phyloP scores from a whole-genome alignment of 1,140 invertebrate species.

The Calycopis cecrops region DNA sequence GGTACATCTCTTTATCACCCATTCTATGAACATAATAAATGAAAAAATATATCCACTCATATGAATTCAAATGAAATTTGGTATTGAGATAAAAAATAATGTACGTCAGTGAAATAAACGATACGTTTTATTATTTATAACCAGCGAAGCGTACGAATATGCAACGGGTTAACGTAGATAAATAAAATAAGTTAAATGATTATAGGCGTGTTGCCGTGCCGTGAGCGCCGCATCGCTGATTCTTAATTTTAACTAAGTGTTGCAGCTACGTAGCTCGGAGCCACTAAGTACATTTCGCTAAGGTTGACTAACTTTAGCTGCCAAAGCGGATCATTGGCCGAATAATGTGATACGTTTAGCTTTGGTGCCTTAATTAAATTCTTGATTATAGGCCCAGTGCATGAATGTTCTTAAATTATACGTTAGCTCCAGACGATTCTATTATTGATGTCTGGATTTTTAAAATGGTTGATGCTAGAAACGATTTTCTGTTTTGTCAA shows the following conservation, averaged over 20 bases:
- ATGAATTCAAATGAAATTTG: too few species aligned
- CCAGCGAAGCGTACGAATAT: constrained; percentile 3
- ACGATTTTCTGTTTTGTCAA: too few species aligned
- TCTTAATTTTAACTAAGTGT: constrained; percentile 10
- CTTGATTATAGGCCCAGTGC: constrained; percentile 10
- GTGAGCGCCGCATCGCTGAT: constrained; percentile 4
- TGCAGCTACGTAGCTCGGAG: constrained; percentile 7
- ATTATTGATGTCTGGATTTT: too few species aligned
- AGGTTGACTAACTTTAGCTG: constrained; percentile 9
- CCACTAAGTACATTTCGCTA: constrained; percentile 4
- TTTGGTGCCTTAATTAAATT: constrained; percentile 12
- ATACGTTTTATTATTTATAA: too few species aligned
- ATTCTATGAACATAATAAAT: too few species aligned
- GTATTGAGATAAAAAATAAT: too few species aligned
- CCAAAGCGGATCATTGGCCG: constrained; percentile 11
- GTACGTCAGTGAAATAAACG: too few species aligned
- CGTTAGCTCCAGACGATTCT: neutral
- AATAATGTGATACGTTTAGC: constrained; percentile 9
- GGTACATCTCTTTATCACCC: too few species aligned
- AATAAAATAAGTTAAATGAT: constrained; percentile 6
- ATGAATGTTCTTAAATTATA: constrained; percentile 1
- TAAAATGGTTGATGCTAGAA: too few species aligned
- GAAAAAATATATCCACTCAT: too few species aligned
- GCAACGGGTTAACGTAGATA: constrained; percentile 3
- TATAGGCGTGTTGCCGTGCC: neutral